Conservation (phyloP, 2,113 vertebrate species). For the Apodemus speciosus region DNA sequence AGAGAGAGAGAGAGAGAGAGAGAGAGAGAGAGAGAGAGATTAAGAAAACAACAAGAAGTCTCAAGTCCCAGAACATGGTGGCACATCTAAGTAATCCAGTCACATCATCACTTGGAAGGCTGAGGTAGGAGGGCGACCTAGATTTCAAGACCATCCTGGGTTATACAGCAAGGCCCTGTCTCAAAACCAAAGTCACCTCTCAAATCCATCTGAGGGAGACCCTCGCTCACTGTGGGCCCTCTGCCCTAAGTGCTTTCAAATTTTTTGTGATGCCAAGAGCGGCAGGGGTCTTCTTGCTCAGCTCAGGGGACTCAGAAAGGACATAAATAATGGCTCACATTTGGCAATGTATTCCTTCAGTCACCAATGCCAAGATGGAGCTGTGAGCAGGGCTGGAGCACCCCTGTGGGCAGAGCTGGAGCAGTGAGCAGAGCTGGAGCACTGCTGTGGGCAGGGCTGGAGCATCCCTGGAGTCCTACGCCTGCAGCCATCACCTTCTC, state of each 20-base stretch:
- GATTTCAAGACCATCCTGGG: background rate
- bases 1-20: background rate
- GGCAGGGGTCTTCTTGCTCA: too few relatives aligned
- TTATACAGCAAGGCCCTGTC: background rate
- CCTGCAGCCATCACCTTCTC: background rate
- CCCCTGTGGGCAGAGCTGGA: background rate
- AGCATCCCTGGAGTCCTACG: background rate
- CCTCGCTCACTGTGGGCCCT: background rate
- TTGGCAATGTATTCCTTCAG: background rate
- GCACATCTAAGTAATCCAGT: background rate
- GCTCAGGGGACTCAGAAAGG: background rate
- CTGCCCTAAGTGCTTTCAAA: background rate
- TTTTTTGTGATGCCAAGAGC: background rate
- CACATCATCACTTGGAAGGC: background rate
- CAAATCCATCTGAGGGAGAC: background rate
- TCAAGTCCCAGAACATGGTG: background rate
- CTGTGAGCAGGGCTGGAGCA: background rate
- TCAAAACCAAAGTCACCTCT: background rate
- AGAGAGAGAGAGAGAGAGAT: background rate
- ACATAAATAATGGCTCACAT: background rate
- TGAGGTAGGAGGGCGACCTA: background rate
- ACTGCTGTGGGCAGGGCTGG: background rate
- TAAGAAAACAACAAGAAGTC: background rate
- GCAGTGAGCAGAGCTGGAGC: background rate
- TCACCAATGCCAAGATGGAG: background rate